Evolutionary conservation across 2,113 vertebrate species (phyloP).

Genomic region (Sapayoa aenigma): DNA sequence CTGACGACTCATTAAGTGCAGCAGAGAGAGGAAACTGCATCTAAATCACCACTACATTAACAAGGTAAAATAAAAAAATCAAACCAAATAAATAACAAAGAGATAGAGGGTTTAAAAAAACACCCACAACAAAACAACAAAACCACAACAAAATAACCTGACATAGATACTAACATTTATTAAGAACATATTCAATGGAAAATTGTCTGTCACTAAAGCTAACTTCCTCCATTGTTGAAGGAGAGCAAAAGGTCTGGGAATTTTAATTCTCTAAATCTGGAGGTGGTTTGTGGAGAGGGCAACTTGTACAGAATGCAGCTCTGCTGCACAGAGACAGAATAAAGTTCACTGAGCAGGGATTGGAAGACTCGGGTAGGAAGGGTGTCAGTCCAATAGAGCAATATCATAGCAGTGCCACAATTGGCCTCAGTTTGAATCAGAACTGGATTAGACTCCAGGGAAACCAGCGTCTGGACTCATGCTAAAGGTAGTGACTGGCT

Average conservation of each 20-base stretch:
- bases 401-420: background rate
- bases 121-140: background rate
- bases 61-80: constrained; percentile 60
- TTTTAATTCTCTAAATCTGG: background rate
- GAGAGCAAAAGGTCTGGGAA: background rate
- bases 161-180: constrained; percentile 51
- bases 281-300: background rate
- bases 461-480: background rate
- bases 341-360: background rate
- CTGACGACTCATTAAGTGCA: constrained; percentile 70
- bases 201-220: background rate
- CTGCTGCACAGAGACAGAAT: background rate
- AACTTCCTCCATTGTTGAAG: background rate
- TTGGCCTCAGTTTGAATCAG: background rate
- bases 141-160: background rate
- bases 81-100: constrained; percentile 47
- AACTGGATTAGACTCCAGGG: background rate
- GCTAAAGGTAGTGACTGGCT: background rate
- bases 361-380: background rate
- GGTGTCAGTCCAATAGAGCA: background rate
- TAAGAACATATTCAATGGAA: background rate
- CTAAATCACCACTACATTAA: constrained; percentile 71
- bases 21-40: constrained; percentile 69
- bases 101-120: background rate
- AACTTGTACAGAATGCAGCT: background rate